Evolutionary conservation across 2,113 vertebrate species (phyloP), one percentile per base, ranked within the genome.

Genomic region (Tetrao urogallus): DNA sequence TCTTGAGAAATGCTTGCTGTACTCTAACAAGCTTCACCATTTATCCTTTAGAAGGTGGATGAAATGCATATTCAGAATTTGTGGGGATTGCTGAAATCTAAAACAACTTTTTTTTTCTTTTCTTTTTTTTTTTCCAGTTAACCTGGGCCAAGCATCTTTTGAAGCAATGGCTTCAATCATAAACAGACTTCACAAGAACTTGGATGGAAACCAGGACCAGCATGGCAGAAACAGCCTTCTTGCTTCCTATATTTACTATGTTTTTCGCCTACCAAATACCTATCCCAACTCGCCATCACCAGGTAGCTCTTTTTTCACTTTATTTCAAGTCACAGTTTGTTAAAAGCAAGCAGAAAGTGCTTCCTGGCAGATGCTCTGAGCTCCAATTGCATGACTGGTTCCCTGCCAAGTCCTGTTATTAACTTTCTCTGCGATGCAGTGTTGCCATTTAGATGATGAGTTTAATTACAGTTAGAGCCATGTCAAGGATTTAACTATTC

Each of bases 81-180:
- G 1, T 6, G 66, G 8, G 0, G 52, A 5, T 28, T 91, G 77
- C 82, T 86, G 79, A 87, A 52, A 32, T 45, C 64, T 86, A 54
- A 94, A 73, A 5, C 43, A 32, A 83, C 45, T 69, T 91, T 16
- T 65, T 65, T 94, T 83, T 4, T 52, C 38, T 95, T 89, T 52
- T 15, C n/a, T 11, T 47, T 48, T 9, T 40, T 25, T 27, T 52
- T 25, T 24, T 96, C 60, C 94, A 99, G 99, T 99, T 78, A 99
- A 99, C 96, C 97, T 99, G 73, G 99, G 99, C 84, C 99, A 99
- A 95, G 99, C 98, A 8, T 99, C 99, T 48, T 99, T 99, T 47
- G 99, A 99, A 96, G 99, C 99, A 2, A 99, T 99, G 98, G 99
- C 99, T 13, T 99, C 99, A 8, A 98, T 99, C 92, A 98, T 99